These are phyloP conservation scores for Oncorhynchus gorbuscha DNA, from an alignment of 2,113 vertebrate genomes.

Conservation along the genomic window DNA sequence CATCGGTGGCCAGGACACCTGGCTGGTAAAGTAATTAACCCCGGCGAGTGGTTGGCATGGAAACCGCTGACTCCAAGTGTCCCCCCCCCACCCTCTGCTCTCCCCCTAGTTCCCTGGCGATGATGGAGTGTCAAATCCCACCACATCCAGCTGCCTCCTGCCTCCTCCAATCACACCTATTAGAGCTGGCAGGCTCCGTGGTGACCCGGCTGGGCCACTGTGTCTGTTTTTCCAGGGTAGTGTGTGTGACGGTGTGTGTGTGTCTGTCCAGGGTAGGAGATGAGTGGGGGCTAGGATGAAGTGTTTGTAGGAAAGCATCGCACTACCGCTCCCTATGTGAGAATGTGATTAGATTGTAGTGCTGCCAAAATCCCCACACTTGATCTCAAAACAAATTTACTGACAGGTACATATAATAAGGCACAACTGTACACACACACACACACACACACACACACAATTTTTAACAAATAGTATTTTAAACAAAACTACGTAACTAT, in stretches of 20 bases:
- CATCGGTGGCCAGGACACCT: slow-evolving; percentile 39
- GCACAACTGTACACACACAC: slow-evolving; percentile 33
- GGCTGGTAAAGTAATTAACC: slow-evolving; percentile 66
- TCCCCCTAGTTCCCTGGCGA: slow-evolving; percentile 48
- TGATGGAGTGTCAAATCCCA: slow-evolving; percentile 56
- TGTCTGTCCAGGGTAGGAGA: slow-evolving; percentile 7
- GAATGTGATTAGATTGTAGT: neutral
- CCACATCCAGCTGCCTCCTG: slow-evolving; percentile 24
- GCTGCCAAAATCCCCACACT: neutral
- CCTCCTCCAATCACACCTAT: slow-evolving; percentile 53
- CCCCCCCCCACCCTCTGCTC: slow-evolving; percentile 42
- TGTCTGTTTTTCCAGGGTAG: slow-evolving; percentile 12
- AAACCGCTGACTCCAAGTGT: slow-evolving; percentile 52
- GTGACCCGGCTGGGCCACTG: slow-evolving; percentile 39
- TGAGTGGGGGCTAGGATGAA: neutral
- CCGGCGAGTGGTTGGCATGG: slow-evolving; percentile 50
- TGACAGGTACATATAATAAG: slow-evolving; percentile 27
- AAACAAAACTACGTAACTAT: too few species aligned
- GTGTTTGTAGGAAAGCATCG: neutral
- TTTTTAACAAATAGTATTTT: neutral
- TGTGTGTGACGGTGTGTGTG: too few species aligned
- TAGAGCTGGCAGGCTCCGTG: slow-evolving; percentile 39
- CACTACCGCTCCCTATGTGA: slow-evolving; percentile 20
- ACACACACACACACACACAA: slow-evolving; percentile 20
- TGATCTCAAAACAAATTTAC: neutral